These are phyloP conservation scores for Diorhabda elongata DNA, from an alignment of 1,140 invertebrate species.

Conservation along the genomic window DNA sequence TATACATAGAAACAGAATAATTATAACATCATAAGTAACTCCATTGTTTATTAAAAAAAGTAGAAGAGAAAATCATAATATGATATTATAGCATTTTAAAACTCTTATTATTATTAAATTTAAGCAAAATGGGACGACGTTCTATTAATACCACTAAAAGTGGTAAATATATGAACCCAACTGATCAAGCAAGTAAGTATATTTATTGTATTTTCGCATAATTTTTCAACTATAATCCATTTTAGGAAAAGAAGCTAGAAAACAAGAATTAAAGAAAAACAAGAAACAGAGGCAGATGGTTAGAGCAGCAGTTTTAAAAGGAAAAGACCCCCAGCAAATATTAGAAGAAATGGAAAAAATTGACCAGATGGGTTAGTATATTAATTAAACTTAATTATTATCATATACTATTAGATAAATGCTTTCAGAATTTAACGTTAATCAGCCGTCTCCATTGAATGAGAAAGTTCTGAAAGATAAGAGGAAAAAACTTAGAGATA, in stretches of 20 bases:
- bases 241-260: constrained; percentile 93
- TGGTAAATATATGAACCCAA: constrained; percentile 99
- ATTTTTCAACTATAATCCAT: constrained; percentile 17
- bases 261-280: constrained; percentile 97
- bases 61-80: too few relatives aligned
- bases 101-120: neutral
- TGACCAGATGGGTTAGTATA: constrained; percentile 86
- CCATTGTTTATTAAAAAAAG: too few relatives aligned
- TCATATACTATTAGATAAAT: neutral
- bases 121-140: constrained; percentile 77
- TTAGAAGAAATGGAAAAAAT: constrained; percentile 96
- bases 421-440: constrained; percentile 86
- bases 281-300: constrained; percentile 95
- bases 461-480: constrained; percentile 97
- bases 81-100: too few relatives aligned
- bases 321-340: constrained; percentile 93
- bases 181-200: constrained; percentile 93
- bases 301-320: constrained; percentile 92
- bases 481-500: constrained; percentile 92
- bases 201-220: constrained; percentile 24
- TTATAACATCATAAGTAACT: too few relatives aligned
- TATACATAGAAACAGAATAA: too few relatives aligned
- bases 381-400: constrained; percentile 6
- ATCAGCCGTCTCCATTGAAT: constrained; percentile 88
- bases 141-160: constrained; percentile 99